A percentile compares a stretch with the other conserved stretches of the same genome.
phyloP scores from a whole-genome alignment of 2,888 invertebrate genomes.

The Netelia inedita region DNA sequence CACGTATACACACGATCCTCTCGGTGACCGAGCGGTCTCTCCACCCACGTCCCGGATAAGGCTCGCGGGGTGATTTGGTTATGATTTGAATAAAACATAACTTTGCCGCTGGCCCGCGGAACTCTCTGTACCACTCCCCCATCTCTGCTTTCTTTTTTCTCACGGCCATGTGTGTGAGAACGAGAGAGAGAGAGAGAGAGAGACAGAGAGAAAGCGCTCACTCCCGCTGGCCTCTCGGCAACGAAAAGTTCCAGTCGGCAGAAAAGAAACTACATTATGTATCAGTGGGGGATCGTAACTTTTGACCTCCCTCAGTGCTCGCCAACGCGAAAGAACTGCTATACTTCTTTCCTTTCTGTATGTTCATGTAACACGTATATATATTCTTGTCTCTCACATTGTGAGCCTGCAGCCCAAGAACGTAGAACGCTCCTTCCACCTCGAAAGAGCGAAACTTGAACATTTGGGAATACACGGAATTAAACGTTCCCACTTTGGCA shows the following conservation, averaged over 20 bases:
- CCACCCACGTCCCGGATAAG: slow-evolving; percentile 32
- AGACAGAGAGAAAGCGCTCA: background rate
- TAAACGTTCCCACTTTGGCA: slow-evolving; percentile 66
- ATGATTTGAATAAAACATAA: slow-evolving; percentile 71
- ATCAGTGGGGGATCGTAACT: slow-evolving; percentile 70
- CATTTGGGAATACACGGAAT: slow-evolving; percentile 68
- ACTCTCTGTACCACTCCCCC: background rate
- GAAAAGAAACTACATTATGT: slow-evolving; percentile 72
- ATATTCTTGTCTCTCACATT: slow-evolving; percentile 16
- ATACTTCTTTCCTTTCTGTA: slow-evolving; percentile 46
- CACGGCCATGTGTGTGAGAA: background rate
- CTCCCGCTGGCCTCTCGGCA: slow-evolving; percentile 28
- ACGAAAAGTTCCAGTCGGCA: slow-evolving; percentile 56
- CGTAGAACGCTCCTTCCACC: background rate
- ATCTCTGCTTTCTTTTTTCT: background rate
- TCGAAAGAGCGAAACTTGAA: slow-evolving; percentile 60
- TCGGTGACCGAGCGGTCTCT: slow-evolving; percentile 2
- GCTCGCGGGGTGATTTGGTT: slow-evolving; percentile 62
- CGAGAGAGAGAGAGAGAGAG: slow-evolving; percentile 7
- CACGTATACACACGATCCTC: slow-evolving; percentile 2
- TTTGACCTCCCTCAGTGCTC: slow-evolving; percentile 51
- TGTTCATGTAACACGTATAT: background rate
- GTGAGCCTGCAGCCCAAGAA: slow-evolving; percentile 12
- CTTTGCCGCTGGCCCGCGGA: slow-evolving; percentile 42
- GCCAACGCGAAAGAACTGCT: slow-evolving; percentile 46